Base-by-base conservation (phyloP, 2,113 vertebrate genomes). In the Coryphaenoides rupestris region DNA sequence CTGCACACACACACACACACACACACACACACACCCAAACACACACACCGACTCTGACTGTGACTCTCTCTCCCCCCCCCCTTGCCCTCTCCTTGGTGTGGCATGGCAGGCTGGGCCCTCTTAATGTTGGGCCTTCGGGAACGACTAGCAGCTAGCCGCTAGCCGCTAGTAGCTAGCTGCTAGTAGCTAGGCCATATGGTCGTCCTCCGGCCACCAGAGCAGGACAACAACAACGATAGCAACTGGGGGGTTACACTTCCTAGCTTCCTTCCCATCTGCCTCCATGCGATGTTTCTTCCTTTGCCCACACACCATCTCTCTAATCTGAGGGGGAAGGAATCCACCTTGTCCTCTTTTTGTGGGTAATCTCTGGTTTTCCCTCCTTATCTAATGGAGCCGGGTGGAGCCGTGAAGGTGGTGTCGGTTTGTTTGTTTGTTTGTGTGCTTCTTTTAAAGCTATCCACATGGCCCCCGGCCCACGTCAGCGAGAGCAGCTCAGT, bases 151-250 rank as follows among this genome's bases (percentile, higher is more conserved):
- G n/a, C n/a, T n/a, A n/a, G n/a, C n/a, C n/a, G n/a, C n/a, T n/a
- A n/a, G n/a, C n/a, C n/a, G n/a, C n/a, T n/a, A n/a, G n/a, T n/a
- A n/a, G n/a, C n/a, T n/a, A n/a, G n/a, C n/a, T n/a, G n/a, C n/a
- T n/a, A n/a, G n/a, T n/a, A n/a, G n/a, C n/a, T 73, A 57, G 58
- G 62, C 77, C 85, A 78, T 81, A 80, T 81, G 79, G 76, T 68
- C 66, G 5, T 33, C 63, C 26, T 72, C 49, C 50, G 21, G 66
- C 54, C 66, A 82, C 53, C 21, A 66, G 28, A 59, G 72, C 62
- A 76, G n/a, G 33, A 76, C 66, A 76, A 22, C 55, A 56, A 68
- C 75, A 82, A 40, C 33, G 2, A 40, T 1, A 12, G 6, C 19
- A 19, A 7, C 16, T 19, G 16, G 17, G 46, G 10, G 16, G n/a